Percentiles rank a stretch among this genome's conserved stretches.
Conservation (phyloP, 2,113 vertebrate genomes). For the Suncus etruscus region DNA sequence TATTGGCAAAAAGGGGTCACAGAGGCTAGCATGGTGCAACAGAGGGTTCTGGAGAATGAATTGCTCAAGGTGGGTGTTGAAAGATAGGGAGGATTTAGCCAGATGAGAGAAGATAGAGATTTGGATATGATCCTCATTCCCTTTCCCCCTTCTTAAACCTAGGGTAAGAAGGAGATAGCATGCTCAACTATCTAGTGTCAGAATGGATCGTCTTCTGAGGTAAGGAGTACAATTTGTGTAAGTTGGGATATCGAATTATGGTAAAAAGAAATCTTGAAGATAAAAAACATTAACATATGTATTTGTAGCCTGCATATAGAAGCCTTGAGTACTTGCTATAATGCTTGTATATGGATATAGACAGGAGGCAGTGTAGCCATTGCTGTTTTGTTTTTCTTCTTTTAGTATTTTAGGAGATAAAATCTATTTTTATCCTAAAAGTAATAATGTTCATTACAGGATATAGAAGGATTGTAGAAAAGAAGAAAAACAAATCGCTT, state of each 20-base stretch:
- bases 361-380: not conserved
- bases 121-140: not conserved
- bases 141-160: not conserved
- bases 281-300: not conserved
- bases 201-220: not conserved
- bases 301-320: not conserved
- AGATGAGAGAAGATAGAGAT: not conserved
- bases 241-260: not conserved
- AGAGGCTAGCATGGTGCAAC: not conserved
- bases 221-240: not conserved
- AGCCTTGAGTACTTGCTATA: not conserved
- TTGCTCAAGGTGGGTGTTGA: not conserved
- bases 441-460: constrained; percentile 43
- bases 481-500: constrained; percentile 56
- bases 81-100: not conserved
- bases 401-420: constrained; percentile 37
- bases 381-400: not conserved
- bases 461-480: constrained; percentile 27
- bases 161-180: not conserved
- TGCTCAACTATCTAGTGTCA: not conserved
- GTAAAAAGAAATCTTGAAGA: not conserved
- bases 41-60: constrained; percentile 17
- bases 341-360: not conserved
- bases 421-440: constrained; percentile 55
- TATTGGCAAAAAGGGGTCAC: not conserved